phyloP scores from a whole-genome alignment of 2,888 invertebrate genomes.

The Criorhina ranunculi region DNA sequence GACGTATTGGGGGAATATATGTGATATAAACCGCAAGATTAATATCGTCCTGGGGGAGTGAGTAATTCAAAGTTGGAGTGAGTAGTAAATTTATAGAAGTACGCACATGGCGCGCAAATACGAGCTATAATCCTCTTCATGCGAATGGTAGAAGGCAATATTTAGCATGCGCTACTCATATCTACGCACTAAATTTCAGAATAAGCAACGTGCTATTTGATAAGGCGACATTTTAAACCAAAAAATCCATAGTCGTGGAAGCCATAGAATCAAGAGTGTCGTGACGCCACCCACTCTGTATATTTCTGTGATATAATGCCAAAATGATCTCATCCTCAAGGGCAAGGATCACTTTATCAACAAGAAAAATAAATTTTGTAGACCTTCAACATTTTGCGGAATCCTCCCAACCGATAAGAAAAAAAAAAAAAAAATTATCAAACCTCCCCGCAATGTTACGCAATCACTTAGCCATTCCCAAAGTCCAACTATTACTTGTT shows the following conservation, averaged over 20 bases:
- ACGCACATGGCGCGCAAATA: slow-evolving; percentile 56
- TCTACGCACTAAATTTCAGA: slow-evolving; percentile 21
- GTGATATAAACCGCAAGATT: slow-evolving; percentile 63
- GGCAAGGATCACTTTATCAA: slow-evolving; percentile 16
- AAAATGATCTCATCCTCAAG: slow-evolving; percentile 26
- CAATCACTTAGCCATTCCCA: slow-evolving; percentile 41
- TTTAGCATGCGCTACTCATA: slow-evolving; percentile 25
- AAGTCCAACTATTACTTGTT: slow-evolving; percentile 18
- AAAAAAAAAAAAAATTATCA: slow-evolving; percentile 15
- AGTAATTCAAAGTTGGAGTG: slow-evolving; percentile 14
- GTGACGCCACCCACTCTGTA: no score
- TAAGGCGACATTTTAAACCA: no score
- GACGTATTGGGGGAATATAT: slow-evolving; percentile 50
- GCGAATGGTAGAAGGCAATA: neutral
- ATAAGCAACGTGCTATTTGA: neutral
- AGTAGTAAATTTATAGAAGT: slow-evolving; percentile 8
- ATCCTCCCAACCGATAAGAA: neutral
- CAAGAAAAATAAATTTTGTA: neutral
- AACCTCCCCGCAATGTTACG: slow-evolving; percentile 2
- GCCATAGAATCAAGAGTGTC: no score
- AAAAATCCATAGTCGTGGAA: neutral
- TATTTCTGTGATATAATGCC: neutral
- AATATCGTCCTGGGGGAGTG: slow-evolving; percentile 39
- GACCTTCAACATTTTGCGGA: slow-evolving; percentile 4
- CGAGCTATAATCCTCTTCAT: slow-evolving; percentile 24